Evolutionary conservation across 2,797 vertebrate genomes (phyloP).

Genomic region (Aplochiton taeniatus): DNA sequence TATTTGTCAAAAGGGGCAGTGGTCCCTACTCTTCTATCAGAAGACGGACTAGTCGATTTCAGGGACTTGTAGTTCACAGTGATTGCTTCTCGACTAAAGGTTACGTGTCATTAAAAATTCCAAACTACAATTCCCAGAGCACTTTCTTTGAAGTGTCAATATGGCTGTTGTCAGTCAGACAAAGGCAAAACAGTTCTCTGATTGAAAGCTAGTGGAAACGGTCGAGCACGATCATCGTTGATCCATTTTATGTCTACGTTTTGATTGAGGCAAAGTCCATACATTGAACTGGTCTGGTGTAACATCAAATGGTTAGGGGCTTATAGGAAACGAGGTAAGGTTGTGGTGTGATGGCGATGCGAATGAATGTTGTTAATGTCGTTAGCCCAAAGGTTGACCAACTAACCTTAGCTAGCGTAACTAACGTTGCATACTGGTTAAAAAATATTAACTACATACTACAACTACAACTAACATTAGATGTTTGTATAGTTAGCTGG

Average conservation of each 20-base stretch:
- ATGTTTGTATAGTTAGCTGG: too few relatives aligned
- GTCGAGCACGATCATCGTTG: slow-evolving; percentile 56
- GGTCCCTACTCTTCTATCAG: too few relatives aligned
- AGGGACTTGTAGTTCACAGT: too few relatives aligned
- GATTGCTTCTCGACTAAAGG: too few relatives aligned
- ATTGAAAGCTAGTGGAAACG: slow-evolving; percentile 74
- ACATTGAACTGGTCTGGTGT: slow-evolving; percentile 35
- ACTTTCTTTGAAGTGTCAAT: slow-evolving; percentile 74
- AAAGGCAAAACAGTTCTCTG: slow-evolving; percentile 82
- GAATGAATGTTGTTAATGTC: slow-evolving; percentile 63
- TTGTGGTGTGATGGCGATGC: not conserved
- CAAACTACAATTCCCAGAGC: slow-evolving; percentile 75
- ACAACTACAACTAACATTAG: too few relatives aligned
- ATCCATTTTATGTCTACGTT: slow-evolving; percentile 35
- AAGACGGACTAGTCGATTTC: too few relatives aligned
- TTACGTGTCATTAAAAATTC: not conserved
- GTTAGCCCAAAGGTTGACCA: slow-evolving; percentile 60
- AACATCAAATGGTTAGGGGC: slow-evolving; percentile 67
- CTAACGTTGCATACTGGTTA: too few relatives aligned
- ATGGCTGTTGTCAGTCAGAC: slow-evolving; percentile 85
- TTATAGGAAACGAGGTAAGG: slow-evolving; percentile 56
- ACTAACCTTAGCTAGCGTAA: slow-evolving; percentile 55
- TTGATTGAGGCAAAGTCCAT: slow-evolving; percentile 38
- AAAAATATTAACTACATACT: too few relatives aligned
- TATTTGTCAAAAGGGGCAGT: too few relatives aligned